Evolutionary conservation across 2,888 invertebrate species (phyloP).

Genomic region (Carcina quercana): DNA sequence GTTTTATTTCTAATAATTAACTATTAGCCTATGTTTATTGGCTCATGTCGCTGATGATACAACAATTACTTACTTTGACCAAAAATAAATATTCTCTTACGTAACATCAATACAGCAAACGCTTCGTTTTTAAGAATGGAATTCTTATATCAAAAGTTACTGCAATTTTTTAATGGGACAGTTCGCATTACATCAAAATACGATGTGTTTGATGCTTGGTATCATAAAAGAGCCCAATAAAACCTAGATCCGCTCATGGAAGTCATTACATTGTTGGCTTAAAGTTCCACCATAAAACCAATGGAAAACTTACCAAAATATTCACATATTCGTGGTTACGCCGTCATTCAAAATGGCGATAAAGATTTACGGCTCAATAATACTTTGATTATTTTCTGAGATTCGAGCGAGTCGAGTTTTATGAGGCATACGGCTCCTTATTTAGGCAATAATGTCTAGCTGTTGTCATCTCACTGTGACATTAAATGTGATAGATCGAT

Average conservation of each 20-base stretch:
- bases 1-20: too few relatives aligned
- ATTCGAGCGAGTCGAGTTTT: conserved; percentile 62
- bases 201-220: too few relatives aligned
- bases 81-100: too few relatives aligned
- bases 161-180: too few relatives aligned
- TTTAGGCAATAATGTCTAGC: conserved; percentile 54
- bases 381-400: conserved; percentile 66
- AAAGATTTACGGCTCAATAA: conserved; percentile 67
- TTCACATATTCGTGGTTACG: conserved; percentile 42
- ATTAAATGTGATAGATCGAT: conserved; percentile 36
- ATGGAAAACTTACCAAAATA: conserved; percentile 47
- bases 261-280: conserved; percentile 6
- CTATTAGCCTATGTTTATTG: too few relatives aligned
- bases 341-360: conserved; percentile 39
- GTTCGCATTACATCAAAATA: too few relatives aligned
- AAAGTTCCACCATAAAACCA: conserved; percentile 10
- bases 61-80: too few relatives aligned
- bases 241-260: conserved; percentile 6
- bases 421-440: conserved; percentile 55
- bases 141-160: too few relatives aligned
- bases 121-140: too few relatives aligned
- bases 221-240: conserved; percentile 5
- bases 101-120: too few relatives aligned
- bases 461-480: conserved; percentile 39
- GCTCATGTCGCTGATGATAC: too few relatives aligned